Percentiles rank a stretch among this genome's conserved stretches.
Evolutionary conservation across 1,140 invertebrate genomes (phyloP).

Genomic region (Drosophila cardini): DNA sequence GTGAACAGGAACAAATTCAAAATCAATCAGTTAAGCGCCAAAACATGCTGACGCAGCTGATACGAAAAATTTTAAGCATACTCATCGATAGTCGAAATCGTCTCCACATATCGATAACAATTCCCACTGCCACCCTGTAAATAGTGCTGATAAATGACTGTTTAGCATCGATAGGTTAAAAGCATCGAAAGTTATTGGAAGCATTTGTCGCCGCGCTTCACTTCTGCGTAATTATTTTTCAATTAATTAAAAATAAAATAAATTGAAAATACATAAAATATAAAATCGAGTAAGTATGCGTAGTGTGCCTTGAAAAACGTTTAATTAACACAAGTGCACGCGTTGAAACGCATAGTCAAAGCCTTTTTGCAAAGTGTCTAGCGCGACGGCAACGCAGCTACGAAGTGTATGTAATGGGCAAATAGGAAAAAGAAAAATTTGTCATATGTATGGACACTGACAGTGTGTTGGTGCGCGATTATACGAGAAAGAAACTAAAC

Average conservation of each 20-base stretch:
- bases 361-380: constrained; percentile 48
- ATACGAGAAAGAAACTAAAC: constrained; percentile 53
- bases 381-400: constrained; percentile 37
- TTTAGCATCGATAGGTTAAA: constrained; percentile 44
- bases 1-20: background rate
- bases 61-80: background rate
- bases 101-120: constrained; percentile 16
- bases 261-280: constrained; percentile 49
- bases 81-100: constrained; percentile 4
- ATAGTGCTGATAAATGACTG: constrained; percentile 34
- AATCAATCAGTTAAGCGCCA: constrained; percentile 13
- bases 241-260: constrained; percentile 52
- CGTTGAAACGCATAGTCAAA: constrained; percentile 39
- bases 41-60: constrained; percentile 16
- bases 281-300: constrained; percentile 62
- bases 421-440: constrained; percentile 58
- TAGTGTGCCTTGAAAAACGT: constrained; percentile 27
- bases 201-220: constrained; percentile 54
- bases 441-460: constrained; percentile 56
- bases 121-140: background rate
- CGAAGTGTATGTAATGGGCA: constrained; percentile 53
- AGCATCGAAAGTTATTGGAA: constrained; percentile 45
- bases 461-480: constrained; percentile 63
- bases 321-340: constrained; percentile 13
- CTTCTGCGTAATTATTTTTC: constrained; percentile 70